phyloP scores from a whole-genome alignment of 2,888 invertebrate species.

The Gari tellinella region DNA sequence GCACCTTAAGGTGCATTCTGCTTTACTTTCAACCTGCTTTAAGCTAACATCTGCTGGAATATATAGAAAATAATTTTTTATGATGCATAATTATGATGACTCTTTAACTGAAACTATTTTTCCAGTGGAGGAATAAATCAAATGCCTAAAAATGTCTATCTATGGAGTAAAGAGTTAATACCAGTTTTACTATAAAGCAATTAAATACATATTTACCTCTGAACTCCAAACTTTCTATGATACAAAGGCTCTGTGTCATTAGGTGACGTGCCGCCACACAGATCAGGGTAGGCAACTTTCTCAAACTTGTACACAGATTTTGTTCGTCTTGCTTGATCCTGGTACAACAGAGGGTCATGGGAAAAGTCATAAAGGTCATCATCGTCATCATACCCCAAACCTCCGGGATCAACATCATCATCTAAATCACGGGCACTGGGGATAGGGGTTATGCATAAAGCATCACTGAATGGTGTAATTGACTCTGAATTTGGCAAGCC shows the following conservation, averaged over 20 bases:
- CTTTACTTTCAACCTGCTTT: no score
- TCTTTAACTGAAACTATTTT: no score
- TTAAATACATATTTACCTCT: conserved; percentile 82
- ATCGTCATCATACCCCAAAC: conserved; percentile 48
- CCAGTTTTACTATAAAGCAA: no score
- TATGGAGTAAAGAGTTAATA: no score
- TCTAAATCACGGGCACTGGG: conserved; percentile 52
- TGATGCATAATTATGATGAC: no score
- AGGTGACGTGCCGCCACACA: conserved; percentile 87
- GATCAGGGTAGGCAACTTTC: conserved; percentile 91
- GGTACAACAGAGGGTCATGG: conserved; percentile 78
- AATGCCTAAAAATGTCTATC: no score
- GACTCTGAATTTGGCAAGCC: conserved; percentile 12
- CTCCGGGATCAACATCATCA: conserved; percentile 59
- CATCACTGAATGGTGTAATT: conserved; percentile 59
- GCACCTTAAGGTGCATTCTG: no score
- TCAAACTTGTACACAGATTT: conserved; percentile 89
- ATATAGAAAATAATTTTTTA: no score
- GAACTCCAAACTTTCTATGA: conserved; percentile 86
- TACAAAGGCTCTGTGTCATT: conserved; percentile 87
- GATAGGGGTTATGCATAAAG: conserved; percentile 69
- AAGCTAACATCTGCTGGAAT: no score
- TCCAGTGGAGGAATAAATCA: no score
- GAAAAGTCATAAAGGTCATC: conserved; percentile 50
- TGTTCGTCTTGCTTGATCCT: conserved; percentile 79